A percentile compares a stretch with the other conserved stretches of the same genome.
phyloP scores from a whole-genome alignment of 2,888 invertebrate genomes.

The Brachylomia viminalis region DNA sequence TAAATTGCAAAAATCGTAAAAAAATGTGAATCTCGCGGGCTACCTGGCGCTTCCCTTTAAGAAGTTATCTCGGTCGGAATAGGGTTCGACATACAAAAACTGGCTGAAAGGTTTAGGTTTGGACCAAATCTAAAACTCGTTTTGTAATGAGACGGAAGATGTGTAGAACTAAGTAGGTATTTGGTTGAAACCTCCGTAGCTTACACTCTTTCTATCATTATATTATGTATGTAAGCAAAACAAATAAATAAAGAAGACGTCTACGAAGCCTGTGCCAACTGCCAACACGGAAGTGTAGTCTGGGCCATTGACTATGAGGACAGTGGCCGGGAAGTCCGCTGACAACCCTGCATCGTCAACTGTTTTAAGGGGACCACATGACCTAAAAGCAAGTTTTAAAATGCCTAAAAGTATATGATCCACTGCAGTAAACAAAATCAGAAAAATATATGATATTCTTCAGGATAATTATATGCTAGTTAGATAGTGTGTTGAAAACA shows the following conservation, averaged over 20 bases:
- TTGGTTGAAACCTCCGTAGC: background rate
- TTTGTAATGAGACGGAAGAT: background rate
- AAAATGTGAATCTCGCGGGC: no score
- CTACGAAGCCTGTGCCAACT: slow-evolving; percentile 25
- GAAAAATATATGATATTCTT: no score
- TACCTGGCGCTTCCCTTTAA: no score
- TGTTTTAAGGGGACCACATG: no score
- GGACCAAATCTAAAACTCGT: background rate
- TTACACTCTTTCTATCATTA: background rate
- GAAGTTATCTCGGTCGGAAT: background rate
- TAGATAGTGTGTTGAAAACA: no score
- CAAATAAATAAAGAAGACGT: slow-evolving; percentile 9
- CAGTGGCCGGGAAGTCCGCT: slow-evolving; percentile 44
- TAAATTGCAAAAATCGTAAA: no score
- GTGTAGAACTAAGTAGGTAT: background rate
- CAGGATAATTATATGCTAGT: no score
- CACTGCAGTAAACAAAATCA: no score
- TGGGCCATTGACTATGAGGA: slow-evolving; percentile 26
- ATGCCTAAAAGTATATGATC: no score
- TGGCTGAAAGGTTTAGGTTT: background rate
- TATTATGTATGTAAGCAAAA: slow-evolving; percentile 1
- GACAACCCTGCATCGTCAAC: slow-evolving; percentile 38
- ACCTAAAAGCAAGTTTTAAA: no score
- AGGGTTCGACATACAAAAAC: background rate
- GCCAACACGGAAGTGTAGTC: slow-evolving; percentile 41